phyloP scores from a whole-genome alignment of 2,113 vertebrate genomes.

The Neolamprologus ventralis region DNA sequence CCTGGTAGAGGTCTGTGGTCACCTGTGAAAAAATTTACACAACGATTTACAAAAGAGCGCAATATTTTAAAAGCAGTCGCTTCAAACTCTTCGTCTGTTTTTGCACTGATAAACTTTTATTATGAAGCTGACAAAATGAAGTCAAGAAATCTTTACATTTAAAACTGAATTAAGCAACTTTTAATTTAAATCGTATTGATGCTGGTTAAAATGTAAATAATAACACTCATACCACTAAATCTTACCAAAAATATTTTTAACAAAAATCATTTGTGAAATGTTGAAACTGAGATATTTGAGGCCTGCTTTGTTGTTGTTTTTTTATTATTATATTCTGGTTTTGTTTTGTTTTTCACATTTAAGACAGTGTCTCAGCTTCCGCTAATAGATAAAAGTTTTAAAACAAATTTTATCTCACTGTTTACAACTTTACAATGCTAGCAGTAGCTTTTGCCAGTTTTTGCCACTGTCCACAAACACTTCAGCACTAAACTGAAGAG shows the following conservation, averaged over 20 bases:
- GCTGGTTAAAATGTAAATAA: neutral
- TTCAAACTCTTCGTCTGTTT: neutral
- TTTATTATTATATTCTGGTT: neutral
- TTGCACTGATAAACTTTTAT: neutral
- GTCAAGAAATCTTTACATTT: neutral
- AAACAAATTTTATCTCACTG: neutral
- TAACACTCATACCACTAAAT: neutral
- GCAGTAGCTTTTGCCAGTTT: neutral
- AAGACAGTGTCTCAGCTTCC: neutral
- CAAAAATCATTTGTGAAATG: neutral
- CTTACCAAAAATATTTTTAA: fast-evolving
- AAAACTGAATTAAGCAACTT: neutral
- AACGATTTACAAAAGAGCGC: neutral
- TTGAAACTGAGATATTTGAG: neutral
- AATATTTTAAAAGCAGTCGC: neutral
- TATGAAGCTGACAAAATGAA: neutral
- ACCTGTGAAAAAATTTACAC: slow-evolving; percentile 69
- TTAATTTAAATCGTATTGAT: neutral
- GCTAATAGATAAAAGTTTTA: neutral
- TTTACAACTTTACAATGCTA: neutral
- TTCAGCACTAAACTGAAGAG: too few relatives aligned
- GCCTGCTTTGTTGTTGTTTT: neutral
- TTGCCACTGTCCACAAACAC: too few relatives aligned
- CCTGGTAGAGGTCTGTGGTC: slow-evolving; percentile 90
- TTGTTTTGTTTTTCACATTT: neutral